Conservation (phyloP, 1,140 invertebrate genomes). For the Tetramorium parvispinum region DNA sequence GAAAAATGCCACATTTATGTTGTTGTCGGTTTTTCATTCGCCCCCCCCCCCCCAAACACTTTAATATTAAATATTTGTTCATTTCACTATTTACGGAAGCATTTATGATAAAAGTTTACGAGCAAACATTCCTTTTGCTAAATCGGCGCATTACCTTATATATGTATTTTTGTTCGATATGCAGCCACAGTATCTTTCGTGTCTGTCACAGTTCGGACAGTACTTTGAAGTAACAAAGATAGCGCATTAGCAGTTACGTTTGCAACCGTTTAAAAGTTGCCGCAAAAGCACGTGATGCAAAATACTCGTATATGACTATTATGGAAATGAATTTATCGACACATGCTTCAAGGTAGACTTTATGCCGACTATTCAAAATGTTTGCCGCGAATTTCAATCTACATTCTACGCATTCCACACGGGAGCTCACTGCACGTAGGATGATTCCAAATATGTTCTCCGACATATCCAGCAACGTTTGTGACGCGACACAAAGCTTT, state of each 20-base stretch:
- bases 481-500: slow-evolving; percentile 44
- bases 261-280: slow-evolving; percentile 23
- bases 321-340: slow-evolving; percentile 50
- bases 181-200: background rate
- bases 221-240: slow-evolving; percentile 1
- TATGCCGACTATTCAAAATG: slow-evolving; percentile 53
- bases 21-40: background rate
- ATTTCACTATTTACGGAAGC: background rate
- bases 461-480: slow-evolving; percentile 42
- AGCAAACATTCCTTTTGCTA: background rate
- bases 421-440: slow-evolving; percentile 46
- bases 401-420: slow-evolving; percentile 49
- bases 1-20: background rate
- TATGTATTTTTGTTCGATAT: background rate
- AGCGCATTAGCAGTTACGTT: slow-evolving; percentile 11
- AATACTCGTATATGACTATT: slow-evolving; percentile 4
- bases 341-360: slow-evolving; percentile 37
- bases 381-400: slow-evolving; percentile 44
- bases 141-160: background rate
- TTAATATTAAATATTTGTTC: background rate
- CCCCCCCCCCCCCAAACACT: background rate
- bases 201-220: background rate
- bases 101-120: background rate
- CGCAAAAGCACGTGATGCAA: background rate
- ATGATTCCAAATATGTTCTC: slow-evolving; percentile 58